Evolutionary conservation across 2,888 invertebrate species (phyloP).

Genomic region (Patella pellucida): DNA sequence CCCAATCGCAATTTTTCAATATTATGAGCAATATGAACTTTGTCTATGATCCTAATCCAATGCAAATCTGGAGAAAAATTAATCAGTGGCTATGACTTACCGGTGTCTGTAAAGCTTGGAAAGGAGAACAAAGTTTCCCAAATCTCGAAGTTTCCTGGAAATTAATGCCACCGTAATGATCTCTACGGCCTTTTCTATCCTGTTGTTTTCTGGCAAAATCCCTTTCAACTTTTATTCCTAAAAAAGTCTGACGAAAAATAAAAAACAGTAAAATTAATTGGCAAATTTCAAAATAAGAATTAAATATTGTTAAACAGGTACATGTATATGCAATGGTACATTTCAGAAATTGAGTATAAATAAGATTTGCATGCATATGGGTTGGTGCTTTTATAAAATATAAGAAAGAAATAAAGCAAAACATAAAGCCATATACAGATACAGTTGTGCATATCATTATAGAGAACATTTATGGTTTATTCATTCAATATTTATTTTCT

Average conservation of each 20-base stretch:
- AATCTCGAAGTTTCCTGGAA: conserved; percentile 57
- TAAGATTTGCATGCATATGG: too few species aligned
- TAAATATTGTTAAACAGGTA: too few species aligned
- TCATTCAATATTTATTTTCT: too few species aligned
- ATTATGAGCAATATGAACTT: neutral
- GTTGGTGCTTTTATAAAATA: too few species aligned
- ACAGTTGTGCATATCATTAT: too few species aligned
- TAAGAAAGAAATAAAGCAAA: too few species aligned
- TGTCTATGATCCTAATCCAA: conserved; percentile 1
- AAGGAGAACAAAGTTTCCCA: conserved; percentile 66
- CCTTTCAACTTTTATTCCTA: conserved; percentile 60
- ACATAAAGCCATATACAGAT: too few species aligned
- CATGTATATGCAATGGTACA: too few species aligned
- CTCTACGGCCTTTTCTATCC: conserved; percentile 54
- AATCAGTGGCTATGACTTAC: conserved; percentile 33
- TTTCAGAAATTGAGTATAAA: too few species aligned
- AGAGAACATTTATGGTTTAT: too few species aligned
- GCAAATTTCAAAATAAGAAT: neutral
- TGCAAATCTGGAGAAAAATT: neutral
- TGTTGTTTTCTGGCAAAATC: conserved; percentile 57
- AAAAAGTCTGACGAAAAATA: conserved; percentile 51
- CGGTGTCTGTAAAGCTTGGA: conserved; percentile 60
- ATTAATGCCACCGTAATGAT: conserved; percentile 55
- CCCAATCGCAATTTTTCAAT: too few species aligned
- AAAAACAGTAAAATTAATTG: neutral